Base-by-base conservation (phyloP, 2,797 vertebrate genomes). In the Centropyge bicolor region DNA sequence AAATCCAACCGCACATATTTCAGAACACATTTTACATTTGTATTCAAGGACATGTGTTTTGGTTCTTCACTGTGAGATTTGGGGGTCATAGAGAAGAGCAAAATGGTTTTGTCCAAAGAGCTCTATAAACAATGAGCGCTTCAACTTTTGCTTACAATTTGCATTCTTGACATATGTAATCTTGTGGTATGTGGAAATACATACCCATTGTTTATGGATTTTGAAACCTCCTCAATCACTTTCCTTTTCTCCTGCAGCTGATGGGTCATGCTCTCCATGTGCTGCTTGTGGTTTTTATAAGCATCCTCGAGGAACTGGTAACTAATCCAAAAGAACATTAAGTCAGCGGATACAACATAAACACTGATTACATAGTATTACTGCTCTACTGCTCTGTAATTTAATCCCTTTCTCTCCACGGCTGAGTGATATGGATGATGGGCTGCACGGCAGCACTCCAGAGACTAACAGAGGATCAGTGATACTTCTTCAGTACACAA, bases 251-350 rank as follows among this genome's bases (percentile, higher is more conserved):
- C 97, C 94, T 96, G 95, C 80, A 98, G 82, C 89, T 97, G 97
- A 27, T 92, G 94, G 55, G 96, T 96, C 84, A 98, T 89, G 36
- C 91, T 96, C 86, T 97, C 97, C 93, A 98, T 97, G 81, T 97
- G 96, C 73, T 95, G 95, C 88, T 96, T 97, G 91, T 97, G 97
- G 91, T 96, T 97, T 77, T 95, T 96, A 92, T 96, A 97, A 81
- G 97, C 97, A 92, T 98, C 97, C 90, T 97, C 96, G 88, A 98
- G 95, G 92, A 98, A 97, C 83, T 98, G 97, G 56, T 98, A 98
- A 83, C 94, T 94, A 78, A 35, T 60, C 10, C 22, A 82, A 74
- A 82, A 63, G 13, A 80, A 51, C 8, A 75, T 12, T 9, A 14
- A 59, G 59, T 74, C 38, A 76, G 36, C 41, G 9, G 38, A 67